Conservation (phyloP, 2,797 vertebrate genomes). For the Sebastes jordani region DNA sequence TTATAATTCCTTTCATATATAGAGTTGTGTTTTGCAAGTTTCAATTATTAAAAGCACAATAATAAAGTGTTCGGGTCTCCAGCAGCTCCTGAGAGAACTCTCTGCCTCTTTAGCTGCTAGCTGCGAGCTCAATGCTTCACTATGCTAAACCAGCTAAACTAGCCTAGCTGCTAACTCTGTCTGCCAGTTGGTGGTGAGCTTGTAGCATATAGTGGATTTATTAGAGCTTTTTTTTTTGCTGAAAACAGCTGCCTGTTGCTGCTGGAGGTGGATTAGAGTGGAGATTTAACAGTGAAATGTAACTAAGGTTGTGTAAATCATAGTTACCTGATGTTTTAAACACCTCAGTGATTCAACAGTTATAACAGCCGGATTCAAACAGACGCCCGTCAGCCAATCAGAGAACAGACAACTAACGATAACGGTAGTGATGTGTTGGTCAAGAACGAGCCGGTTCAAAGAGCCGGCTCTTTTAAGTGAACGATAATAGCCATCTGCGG, state of each 20-base stretch:
- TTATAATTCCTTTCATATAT: no score
- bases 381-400: background rate
- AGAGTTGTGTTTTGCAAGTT: no score
- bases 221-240: background rate
- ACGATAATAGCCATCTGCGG: no score
- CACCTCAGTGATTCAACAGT: background rate
- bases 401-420: rapidly evolving
- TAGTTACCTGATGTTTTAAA: background rate
- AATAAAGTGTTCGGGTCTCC: no score
- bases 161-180: background rate
- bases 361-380: background rate
- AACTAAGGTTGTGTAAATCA: background rate
- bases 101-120: background rate
- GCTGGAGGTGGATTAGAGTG: background rate
- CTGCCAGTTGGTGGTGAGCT: background rate
- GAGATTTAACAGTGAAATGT: background rate
- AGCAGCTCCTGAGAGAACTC: no score
- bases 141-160: background rate
- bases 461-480: no score
- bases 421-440: background rate
- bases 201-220: background rate
- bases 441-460: no score
- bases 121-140: background rate
- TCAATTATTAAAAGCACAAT: no score
- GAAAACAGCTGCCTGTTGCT: background rate